These are phyloP conservation scores for Pygmarrhopalites habei DNA, from an alignment of 1,140 invertebrate genomes.

Conservation along the genomic window DNA sequence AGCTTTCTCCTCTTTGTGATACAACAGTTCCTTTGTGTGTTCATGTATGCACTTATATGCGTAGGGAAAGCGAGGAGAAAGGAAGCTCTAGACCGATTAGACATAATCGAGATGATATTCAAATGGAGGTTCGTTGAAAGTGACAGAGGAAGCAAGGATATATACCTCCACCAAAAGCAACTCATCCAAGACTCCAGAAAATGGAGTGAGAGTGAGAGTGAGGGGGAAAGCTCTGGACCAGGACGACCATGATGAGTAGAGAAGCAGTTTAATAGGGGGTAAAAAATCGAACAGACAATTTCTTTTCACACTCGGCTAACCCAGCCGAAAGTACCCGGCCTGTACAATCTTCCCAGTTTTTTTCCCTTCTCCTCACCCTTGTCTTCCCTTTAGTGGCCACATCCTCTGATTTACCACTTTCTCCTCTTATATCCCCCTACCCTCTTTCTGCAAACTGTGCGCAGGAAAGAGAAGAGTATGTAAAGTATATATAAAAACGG, in stretches of 20 bases:
- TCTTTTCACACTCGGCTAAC: constrained; percentile 16
- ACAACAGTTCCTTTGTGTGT: no score
- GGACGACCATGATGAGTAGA: constrained; percentile 2
- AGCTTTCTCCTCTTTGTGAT: no score
- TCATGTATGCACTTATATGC: no score
- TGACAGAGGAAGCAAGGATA: neutral
- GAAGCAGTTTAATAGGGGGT: constrained; percentile 20
- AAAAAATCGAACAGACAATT: constrained; percentile 27
- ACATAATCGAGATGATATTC: constrained; percentile 19
- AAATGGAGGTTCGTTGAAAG: constrained; percentile 8
- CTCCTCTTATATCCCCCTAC: no score
- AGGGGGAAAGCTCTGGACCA: no score
- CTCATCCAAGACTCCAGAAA: neutral
- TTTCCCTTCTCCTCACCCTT: neutral
- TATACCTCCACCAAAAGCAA: no score
- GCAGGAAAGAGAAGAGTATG: no score
- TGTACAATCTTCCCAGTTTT: neutral
- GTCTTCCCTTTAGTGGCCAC: neutral
- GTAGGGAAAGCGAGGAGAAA: no score
- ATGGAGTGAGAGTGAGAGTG: neutral
- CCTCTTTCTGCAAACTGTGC: no score
- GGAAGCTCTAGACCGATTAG: constrained; percentile 10
- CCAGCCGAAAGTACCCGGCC: neutral
- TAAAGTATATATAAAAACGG: no score
- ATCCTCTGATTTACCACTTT: neutral